Percentiles rank a stretch among this genome's conserved stretches.
Evolutionary conservation across 2,888 invertebrate genomes (phyloP).

Genomic region (Agrotis ipsilon): DNA sequence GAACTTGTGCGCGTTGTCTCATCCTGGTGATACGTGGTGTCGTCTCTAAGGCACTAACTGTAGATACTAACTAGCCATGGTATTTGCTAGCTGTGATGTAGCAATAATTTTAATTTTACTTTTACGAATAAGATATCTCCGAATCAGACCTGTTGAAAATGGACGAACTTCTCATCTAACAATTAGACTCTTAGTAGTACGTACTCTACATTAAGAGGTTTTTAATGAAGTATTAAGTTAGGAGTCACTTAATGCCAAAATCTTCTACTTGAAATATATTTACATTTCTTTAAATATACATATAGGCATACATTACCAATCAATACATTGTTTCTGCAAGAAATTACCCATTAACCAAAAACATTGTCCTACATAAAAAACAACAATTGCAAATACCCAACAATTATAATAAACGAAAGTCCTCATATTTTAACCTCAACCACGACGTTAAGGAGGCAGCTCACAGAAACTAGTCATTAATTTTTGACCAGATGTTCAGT

Average conservation of each 20-base stretch:
- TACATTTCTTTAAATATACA: no score
- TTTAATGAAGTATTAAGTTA: background rate
- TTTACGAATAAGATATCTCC: no score
- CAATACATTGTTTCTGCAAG: no score
- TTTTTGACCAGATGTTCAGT: constrained; percentile 61
- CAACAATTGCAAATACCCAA: constrained; percentile 12
- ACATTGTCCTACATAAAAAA: constrained; percentile 19
- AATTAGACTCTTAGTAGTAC: no score
- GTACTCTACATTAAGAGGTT: background rate
- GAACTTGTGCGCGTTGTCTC: no score
- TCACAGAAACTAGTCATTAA: constrained; percentile 49
- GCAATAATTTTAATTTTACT: no score
- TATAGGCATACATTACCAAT: constrained; percentile 10
- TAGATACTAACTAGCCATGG: no score
- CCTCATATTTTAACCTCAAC: constrained; percentile 53
- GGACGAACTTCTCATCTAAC: background rate
- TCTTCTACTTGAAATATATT: no score
- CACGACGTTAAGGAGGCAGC: constrained; percentile 49
- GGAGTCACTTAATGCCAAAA: background rate
- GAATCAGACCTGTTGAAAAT: background rate
- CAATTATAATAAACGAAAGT: constrained; percentile 50
- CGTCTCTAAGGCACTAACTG: no score
- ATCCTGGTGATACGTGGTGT: no score
- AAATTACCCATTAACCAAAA: no score
- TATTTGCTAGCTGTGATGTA: no score